Evolutionary conservation across 2,888 invertebrate genomes (phyloP).

Genomic region (Bellardia pandia): DNA sequence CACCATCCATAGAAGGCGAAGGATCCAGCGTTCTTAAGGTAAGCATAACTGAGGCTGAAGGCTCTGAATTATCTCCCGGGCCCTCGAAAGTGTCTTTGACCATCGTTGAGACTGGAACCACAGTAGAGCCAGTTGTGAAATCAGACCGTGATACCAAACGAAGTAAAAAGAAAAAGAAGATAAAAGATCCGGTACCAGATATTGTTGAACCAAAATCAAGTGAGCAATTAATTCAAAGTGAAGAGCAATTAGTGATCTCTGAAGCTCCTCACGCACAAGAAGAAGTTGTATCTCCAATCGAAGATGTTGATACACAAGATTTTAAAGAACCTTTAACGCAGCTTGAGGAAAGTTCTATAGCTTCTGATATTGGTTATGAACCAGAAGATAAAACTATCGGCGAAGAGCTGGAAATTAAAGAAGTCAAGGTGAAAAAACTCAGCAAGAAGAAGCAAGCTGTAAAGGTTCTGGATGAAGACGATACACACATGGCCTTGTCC

Average conservation of each 20-base stretch:
- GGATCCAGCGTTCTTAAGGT: constrained; percentile 81
- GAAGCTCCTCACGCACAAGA: constrained; percentile 24
- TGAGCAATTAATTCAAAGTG: constrained; percentile 60
- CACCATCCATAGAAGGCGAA: constrained; percentile 83
- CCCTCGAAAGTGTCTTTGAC: constrained; percentile 80
- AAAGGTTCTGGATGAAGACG: constrained; percentile 84
- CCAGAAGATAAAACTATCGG: constrained; percentile 87
- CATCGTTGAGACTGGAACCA: constrained; percentile 79
- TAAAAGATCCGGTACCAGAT: constrained; percentile 79
- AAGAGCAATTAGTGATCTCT: constrained; percentile 81
- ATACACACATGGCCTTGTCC: constrained; percentile 85
- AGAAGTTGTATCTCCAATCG: constrained; percentile 27
- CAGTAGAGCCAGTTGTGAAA: constrained; percentile 34
- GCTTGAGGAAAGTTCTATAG: constrained; percentile 61
- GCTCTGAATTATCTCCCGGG: neutral
- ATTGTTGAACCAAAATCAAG: constrained; percentile 78
- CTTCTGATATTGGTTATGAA: constrained; percentile 87
- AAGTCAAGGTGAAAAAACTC: constrained; percentile 83
- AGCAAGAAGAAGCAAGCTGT: constrained; percentile 86
- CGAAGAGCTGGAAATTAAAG: constrained; percentile 80
- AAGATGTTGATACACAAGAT: neutral
- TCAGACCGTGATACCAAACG: constrained; percentile 84
- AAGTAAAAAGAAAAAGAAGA: constrained; percentile 88
- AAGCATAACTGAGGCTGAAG: constrained; percentile 73
- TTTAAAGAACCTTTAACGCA: constrained; percentile 32